Conservation (phyloP, 2,888 invertebrate species). For the Leucoma salicis region DNA sequence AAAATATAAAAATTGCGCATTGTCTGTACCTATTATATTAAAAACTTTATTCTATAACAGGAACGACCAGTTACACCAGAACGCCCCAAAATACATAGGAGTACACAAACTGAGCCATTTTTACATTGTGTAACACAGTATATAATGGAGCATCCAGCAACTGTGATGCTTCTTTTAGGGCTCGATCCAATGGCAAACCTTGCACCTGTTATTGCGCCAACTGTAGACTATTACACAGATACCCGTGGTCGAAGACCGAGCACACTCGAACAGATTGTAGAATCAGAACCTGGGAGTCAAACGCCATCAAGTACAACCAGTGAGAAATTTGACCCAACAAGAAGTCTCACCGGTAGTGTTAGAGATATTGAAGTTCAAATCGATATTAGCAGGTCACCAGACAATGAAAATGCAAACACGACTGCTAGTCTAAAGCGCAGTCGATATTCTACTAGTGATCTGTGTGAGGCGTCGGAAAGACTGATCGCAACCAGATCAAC, state of each 20-base stretch:
- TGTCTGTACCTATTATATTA: not conserved
- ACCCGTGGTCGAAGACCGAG: conserved; percentile 63
- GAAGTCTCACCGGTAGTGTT: conserved; percentile 59
- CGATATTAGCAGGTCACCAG: conserved; percentile 61
- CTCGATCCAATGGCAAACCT: conserved; percentile 83
- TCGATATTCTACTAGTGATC: conserved; percentile 87
- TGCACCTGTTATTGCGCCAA: conserved; percentile 61
- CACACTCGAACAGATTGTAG: conserved; percentile 70
- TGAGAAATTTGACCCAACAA: conserved; percentile 55
- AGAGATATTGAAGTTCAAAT: conserved; percentile 54
- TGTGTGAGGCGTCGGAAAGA: conserved; percentile 81
- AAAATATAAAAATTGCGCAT: not conserved
- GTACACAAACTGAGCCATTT: conserved; percentile 85
- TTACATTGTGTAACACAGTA: conserved; percentile 84
- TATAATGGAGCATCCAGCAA: conserved; percentile 87
- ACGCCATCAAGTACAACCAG: conserved; percentile 71
- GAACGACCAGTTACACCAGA: conserved; percentile 68
- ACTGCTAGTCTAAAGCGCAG: conserved; percentile 68
- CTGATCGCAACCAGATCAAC: conserved; percentile 80
- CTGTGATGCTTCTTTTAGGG: conserved; percentile 87
- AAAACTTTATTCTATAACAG: conserved; percentile 46
- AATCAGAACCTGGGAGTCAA: conserved; percentile 71
- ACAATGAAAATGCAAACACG: conserved; percentile 53
- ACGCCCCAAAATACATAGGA: conserved; percentile 59
- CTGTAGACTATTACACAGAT: conserved; percentile 72